Evolutionary conservation across 1,140 invertebrate genomes (phyloP).

Genomic region (Drosophila rhopaloa): DNA sequence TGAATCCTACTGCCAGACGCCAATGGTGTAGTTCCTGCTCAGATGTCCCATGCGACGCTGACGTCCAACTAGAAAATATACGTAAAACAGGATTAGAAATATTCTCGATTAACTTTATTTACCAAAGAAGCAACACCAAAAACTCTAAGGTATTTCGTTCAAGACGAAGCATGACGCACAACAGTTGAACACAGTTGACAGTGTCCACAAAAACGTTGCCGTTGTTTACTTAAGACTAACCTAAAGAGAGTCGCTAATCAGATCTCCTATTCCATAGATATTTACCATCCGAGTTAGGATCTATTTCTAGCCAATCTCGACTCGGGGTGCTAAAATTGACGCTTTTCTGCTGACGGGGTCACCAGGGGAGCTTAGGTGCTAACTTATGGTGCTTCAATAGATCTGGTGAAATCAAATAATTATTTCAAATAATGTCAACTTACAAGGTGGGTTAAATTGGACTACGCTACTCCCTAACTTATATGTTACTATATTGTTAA

Average conservation of each 20-base stretch:
- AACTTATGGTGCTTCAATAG: conserved; percentile 17
- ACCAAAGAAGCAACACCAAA: background rate
- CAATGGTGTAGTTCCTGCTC: conserved; percentile 81
- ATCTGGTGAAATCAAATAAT: conserved; percentile 14
- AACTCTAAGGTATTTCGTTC: background rate
- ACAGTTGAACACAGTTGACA: conserved; percentile 16
- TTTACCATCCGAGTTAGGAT: conserved; percentile 51
- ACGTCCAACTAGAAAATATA: conserved; percentile 76
- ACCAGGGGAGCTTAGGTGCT: conserved; percentile 15
- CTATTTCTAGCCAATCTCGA: conserved; percentile 24
- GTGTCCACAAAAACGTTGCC: conserved; percentile 18
- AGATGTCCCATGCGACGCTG: conserved; percentile 84
- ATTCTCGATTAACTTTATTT: background rate
- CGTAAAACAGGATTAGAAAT: conserved; percentile 34
- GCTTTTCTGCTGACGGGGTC: conserved; percentile 3
- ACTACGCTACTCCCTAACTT: too few relatives aligned
- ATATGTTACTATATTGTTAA: too few relatives aligned
- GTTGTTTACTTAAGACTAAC: conserved; percentile 43
- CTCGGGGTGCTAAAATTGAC: conserved; percentile 34
- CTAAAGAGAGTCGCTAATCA: conserved; percentile 40
- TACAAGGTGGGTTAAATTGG: too few relatives aligned
- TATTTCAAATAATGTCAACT: background rate
- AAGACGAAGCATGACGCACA: conserved; percentile 46
- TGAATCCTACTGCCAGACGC: conserved; percentile 68
- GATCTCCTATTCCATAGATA: conserved; percentile 33